Conservation (phyloP, 2,113 vertebrate genomes). For the Rhineura floridana region DNA sequence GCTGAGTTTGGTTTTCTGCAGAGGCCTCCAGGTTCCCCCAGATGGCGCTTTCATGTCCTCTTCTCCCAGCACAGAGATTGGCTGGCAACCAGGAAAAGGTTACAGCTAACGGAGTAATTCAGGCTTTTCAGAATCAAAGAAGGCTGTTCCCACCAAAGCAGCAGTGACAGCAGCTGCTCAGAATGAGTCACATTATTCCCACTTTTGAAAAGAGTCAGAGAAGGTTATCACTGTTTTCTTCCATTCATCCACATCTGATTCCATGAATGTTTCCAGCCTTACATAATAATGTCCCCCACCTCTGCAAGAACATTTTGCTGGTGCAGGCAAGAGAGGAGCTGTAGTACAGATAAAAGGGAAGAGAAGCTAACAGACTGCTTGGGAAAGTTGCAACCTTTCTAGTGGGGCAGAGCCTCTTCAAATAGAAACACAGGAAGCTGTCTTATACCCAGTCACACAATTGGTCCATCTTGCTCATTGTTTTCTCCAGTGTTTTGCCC, state of each 20-base stretch:
- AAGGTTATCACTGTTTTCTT: not conserved
- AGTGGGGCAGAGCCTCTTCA: not conserved
- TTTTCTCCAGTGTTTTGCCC: too few species aligned
- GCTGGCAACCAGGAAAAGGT: conserved; percentile 14
- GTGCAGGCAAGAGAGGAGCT: not conserved
- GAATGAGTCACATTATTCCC: not conserved
- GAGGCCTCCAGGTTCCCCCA: conserved; percentile 22
- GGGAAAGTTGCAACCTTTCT: not conserved
- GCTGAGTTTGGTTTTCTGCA: not conserved
- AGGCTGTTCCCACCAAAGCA: not conserved
- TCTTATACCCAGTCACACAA: too few species aligned
- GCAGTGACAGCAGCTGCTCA: not conserved
- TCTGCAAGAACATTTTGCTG: not conserved
- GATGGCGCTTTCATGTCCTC: conserved; percentile 41
- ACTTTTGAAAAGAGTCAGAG: not conserved
- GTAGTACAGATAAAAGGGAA: too few species aligned
- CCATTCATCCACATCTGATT: not conserved
- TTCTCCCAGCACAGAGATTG: not conserved
- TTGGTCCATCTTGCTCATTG: too few species aligned
- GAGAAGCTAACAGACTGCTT: not conserved
- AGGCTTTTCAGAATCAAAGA: not conserved
- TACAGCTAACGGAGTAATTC: not conserved
- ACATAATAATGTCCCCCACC: not conserved
- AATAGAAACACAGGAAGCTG: too few species aligned
- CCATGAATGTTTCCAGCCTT: not conserved